phyloP scores from a whole-genome alignment of 2,888 invertebrate species.

The Patella pellucida region DNA sequence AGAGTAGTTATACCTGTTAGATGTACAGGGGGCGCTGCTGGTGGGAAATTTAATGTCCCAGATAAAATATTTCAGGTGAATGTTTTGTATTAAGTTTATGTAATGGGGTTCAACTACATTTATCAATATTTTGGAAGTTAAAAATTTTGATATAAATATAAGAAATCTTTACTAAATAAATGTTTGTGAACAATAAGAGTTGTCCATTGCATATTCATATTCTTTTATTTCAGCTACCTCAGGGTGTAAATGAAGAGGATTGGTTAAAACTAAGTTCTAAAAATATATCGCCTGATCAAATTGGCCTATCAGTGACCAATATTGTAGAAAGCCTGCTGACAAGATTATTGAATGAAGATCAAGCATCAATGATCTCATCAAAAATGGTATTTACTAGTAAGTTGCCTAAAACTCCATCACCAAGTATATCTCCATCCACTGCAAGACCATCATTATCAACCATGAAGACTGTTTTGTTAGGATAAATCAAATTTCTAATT shows the following conservation, averaged over 20 bases:
- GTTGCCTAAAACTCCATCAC: background rate
- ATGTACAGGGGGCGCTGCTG: slow-evolving; percentile 62
- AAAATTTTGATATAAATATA: no score
- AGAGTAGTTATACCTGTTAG: slow-evolving; percentile 66
- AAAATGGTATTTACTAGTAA: no score
- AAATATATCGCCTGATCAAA: slow-evolving; percentile 42
- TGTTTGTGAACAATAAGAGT: no score
- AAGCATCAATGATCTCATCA: background rate
- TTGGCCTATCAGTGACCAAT: slow-evolving; percentile 53
- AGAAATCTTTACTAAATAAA: no score
- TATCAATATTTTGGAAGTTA: no score
- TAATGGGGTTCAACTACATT: no score
- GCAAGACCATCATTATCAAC: slow-evolving; percentile 22
- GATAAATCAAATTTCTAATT: slow-evolving; percentile 8
- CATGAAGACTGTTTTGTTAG: slow-evolving; percentile 34
- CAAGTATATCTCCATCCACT: background rate
- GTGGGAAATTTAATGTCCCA: slow-evolving; percentile 54
- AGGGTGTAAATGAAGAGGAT: slow-evolving; percentile 51
- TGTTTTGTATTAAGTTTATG: background rate
- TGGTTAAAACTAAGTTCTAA: slow-evolving; percentile 50
- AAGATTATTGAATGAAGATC: slow-evolving; percentile 24
- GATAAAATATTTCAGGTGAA: slow-evolving; percentile 55
- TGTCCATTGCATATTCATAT: no score
- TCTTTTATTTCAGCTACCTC: slow-evolving; percentile 43
- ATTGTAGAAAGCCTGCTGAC: slow-evolving; percentile 39